These are phyloP conservation scores for Chinchilla lanigera DNA, from an alignment of 2,113 vertebrate genomes.

Conservation along the genomic window DNA sequence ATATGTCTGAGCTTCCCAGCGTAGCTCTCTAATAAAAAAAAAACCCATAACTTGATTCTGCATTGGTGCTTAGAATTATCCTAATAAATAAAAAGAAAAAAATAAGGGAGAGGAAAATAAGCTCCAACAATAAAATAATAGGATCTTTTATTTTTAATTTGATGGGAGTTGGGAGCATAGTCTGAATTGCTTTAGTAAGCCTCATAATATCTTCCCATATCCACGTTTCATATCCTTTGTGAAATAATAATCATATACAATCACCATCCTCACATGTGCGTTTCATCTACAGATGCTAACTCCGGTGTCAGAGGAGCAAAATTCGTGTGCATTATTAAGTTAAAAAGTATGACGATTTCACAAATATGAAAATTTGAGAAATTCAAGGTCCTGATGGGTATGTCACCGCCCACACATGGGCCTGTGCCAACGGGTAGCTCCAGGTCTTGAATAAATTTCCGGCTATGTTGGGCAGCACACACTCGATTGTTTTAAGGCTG, in stretches of 20 bases:
- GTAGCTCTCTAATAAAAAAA: not conserved
- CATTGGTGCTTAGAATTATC: slow-evolving; percentile 6
- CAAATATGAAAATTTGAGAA: not conserved
- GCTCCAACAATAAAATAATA: not conserved
- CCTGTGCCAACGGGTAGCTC: slow-evolving; percentile 15
- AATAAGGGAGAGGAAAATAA: not conserved
- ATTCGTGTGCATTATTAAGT: not conserved
- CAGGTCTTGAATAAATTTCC: slow-evolving; percentile 35
- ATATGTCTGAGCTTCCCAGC: not conserved
- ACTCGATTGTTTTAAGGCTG: slow-evolving; percentile 44
- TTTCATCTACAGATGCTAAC: slow-evolving; percentile 30
- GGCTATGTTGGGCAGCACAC: slow-evolving; percentile 7
- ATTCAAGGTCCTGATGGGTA: not conserved
- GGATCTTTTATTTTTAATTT: not conserved
- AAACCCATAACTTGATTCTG: not conserved
- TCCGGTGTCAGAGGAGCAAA: not conserved
- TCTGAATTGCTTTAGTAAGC: not conserved
- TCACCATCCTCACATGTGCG: slow-evolving; percentile 11
- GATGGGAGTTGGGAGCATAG: not conserved
- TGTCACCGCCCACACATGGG: not conserved
- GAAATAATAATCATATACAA: not conserved
- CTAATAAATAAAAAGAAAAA: not conserved
- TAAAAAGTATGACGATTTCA: not conserved
- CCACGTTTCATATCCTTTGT: not conserved
- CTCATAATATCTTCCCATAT: not conserved